Evolutionary conservation across 2,113 vertebrate genomes (phyloP).

Genomic region (Eonycteris spelaea): DNA sequence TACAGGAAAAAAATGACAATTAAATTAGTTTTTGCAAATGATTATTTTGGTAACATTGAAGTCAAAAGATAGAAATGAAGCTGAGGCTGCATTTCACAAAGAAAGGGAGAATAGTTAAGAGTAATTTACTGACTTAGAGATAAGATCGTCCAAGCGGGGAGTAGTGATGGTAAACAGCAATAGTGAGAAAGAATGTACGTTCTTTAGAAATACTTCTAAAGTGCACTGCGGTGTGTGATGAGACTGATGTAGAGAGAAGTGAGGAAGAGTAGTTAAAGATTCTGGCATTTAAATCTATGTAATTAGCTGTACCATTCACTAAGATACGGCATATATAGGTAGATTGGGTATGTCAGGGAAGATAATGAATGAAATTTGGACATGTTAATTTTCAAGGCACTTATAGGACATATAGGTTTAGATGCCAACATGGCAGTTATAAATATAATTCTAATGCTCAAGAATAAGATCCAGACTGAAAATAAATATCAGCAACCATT

Average conservation of each 20-base stretch:
- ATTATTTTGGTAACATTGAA: conserved; percentile 12
- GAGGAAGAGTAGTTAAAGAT: neutral
- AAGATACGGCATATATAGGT: neutral
- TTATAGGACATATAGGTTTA: neutral
- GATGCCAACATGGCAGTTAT: neutral
- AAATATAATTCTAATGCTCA: neutral
- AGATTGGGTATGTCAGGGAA: neutral
- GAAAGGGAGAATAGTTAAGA: neutral
- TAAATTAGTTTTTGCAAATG: neutral
- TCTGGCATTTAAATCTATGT: neutral
- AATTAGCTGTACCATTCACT: neutral
- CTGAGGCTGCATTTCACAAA: neutral
- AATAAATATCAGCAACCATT: neutral
- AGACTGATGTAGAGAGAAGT: neutral
- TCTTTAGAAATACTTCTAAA: neutral
- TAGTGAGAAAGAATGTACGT: neutral
- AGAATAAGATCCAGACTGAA: neutral
- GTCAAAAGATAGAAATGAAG: neutral
- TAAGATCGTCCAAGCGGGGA: accelerated
- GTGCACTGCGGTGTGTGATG: neutral
- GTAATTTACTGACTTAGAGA: neutral
- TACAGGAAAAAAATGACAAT: neutral
- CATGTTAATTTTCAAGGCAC: neutral
- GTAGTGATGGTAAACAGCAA: neutral
- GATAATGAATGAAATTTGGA: neutral